Conservation (phyloP, 2,888 invertebrate genomes). For the Noctua janthe region DNA sequence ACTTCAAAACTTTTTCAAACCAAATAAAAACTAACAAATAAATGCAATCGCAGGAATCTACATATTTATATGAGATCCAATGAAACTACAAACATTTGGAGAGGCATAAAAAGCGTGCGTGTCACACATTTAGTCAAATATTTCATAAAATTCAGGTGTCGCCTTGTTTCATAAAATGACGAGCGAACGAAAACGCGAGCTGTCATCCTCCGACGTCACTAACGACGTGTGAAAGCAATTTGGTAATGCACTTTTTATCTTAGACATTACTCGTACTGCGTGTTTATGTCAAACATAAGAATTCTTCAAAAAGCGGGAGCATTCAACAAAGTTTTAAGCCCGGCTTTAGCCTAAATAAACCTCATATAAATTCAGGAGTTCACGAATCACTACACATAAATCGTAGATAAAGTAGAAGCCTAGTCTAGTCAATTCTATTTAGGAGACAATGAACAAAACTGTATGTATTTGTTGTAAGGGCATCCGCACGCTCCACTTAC, state of each 20-base stretch:
- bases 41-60: constrained; percentile 38
- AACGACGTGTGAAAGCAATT: constrained; percentile 82
- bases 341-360: constrained; percentile 18
- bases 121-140: constrained; percentile 36
- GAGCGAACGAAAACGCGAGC: constrained; percentile 42
- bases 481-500: constrained; percentile 58
- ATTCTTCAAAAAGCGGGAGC: constrained; percentile 12
- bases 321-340: constrained; percentile 32
- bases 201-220: constrained; percentile 73
- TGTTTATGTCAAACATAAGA: constrained; percentile 27
- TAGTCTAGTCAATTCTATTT: constrained; percentile 52
- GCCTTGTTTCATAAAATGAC: constrained; percentile 42
- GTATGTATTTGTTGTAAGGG: constrained; percentile 59
- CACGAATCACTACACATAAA: constrained; percentile 45
- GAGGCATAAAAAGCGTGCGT: constrained; percentile 40
- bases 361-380: constrained; percentile 42
- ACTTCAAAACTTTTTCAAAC: not conserved
- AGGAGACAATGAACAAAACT: constrained; percentile 58
- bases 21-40: constrained; percentile 26
- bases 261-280: constrained; percentile 36
- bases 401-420: constrained; percentile 38
- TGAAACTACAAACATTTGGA: constrained; percentile 44
- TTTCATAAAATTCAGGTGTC: constrained; percentile 43
- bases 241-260: constrained; percentile 85
- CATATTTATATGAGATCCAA: constrained; percentile 46